phyloP scores from a whole-genome alignment of 2,888 invertebrate genomes.

The Chrysina gloriosa region DNA sequence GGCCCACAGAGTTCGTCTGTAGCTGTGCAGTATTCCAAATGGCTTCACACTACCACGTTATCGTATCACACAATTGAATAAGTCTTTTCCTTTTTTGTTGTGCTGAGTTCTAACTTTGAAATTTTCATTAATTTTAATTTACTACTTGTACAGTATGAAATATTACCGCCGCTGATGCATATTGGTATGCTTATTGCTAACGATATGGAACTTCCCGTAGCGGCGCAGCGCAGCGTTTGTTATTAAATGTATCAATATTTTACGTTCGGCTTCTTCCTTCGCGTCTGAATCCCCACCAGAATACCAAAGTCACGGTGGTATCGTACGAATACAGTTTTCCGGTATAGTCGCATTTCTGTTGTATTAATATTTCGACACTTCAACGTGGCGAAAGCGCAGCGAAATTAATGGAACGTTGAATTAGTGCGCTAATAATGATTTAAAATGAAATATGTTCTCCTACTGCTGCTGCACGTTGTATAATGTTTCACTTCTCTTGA shows the following conservation, averaged over 20 bases:
- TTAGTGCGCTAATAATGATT: slow-evolving; percentile 7
- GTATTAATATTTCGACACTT: neutral
- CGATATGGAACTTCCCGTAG: neutral
- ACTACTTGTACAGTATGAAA: too few relatives aligned
- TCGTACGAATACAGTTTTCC: neutral
- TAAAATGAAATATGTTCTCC: neutral
- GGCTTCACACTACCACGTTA: too few relatives aligned
- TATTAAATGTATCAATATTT: slow-evolving; percentile 8
- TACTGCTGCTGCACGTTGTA: neutral
- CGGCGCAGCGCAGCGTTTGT: neutral
- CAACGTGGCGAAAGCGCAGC: neutral
- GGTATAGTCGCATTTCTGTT: neutral
- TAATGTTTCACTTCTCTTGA: neutral
- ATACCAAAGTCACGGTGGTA: too few relatives aligned
- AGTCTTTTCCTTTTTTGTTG: too few relatives aligned
- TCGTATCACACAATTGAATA: too few relatives aligned
- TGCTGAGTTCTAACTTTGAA: too few relatives aligned
- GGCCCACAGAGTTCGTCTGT: too few relatives aligned
- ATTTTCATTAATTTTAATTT: too few relatives aligned
- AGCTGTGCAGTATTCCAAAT: too few relatives aligned
- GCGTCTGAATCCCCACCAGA: neutral
- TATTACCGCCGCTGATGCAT: too few relatives aligned
- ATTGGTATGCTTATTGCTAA: too few relatives aligned
- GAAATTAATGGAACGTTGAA: slow-evolving; percentile 1
- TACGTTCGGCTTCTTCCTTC: slow-evolving; percentile 4